Percentiles rank a stretch among this genome's conserved stretches.
Evolutionary conservation across 2,888 invertebrate genomes (phyloP).

Genomic region (Ectobius pallidus): DNA sequence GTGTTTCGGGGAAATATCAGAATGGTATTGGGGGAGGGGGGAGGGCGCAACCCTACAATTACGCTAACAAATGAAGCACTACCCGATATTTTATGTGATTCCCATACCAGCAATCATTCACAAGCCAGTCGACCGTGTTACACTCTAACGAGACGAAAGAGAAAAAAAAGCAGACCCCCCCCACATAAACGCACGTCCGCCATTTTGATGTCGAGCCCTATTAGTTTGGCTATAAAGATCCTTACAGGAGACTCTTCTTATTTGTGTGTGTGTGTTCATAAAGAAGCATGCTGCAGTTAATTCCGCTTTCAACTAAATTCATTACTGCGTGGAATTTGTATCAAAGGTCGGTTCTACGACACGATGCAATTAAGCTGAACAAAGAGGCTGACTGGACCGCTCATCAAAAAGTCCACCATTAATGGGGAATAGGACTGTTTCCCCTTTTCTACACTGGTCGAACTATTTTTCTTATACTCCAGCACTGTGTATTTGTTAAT

Average conservation of each 20-base stretch:
- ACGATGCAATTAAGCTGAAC: neutral
- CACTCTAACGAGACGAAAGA: neutral
- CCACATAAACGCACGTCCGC: neutral
- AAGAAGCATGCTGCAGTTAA: neutral
- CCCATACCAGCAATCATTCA: neutral
- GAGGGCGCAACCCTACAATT: neutral
- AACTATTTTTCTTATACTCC: too few species aligned
- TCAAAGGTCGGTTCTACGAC: neutral
- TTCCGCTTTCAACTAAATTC: neutral
- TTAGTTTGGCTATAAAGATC: neutral
- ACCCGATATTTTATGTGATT: slow-evolving; percentile 1
- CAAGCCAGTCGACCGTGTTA: slow-evolving; percentile 1
- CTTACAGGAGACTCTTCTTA: neutral
- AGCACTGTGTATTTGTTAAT: too few species aligned
- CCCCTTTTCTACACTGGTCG: too few species aligned
- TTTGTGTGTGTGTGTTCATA: neutral
- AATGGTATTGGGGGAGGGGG: neutral
- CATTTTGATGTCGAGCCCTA: neutral
- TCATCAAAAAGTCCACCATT: neutral
- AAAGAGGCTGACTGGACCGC: neutral
- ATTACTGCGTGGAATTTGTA: neutral
- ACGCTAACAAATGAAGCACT: slow-evolving; percentile 5
- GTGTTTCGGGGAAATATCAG: neutral
- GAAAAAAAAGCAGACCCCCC: neutral
- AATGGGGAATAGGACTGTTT: neutral